Base-by-base conservation (phyloP, 2,888 invertebrate genomes). In the Microctonus hyperodae region DNA sequence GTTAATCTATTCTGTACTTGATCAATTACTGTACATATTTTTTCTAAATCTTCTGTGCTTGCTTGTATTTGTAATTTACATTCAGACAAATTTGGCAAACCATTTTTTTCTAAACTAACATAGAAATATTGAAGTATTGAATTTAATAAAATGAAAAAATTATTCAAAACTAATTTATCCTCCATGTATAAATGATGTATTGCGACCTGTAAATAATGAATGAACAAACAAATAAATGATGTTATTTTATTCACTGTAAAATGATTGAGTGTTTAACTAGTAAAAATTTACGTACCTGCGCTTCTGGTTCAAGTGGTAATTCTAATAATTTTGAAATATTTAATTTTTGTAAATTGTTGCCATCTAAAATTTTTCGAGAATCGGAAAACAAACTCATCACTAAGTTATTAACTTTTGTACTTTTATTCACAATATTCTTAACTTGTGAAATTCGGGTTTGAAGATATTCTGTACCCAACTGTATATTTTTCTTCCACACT, bases 401-500 rank as follows among this genome's bases (percentile, higher is more conserved):
- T 61, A 81, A 72, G 37, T 69, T 68, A 28, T 67, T 71, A 7
- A 77, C 68, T 55, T 73, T 72, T 13, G 68, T 67, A 37, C 74
- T 74, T 6, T 75, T 61, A 25, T 69, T 65, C 50, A 75, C 70
- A 3, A 76, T 57, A 31, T 74, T 53, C 64, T 68, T 68, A 28
- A 81, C 65, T 20, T 64, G n/a, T 40, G 33, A 28, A 16, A 72
- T 67, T 37, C 72, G 76, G 25, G 64, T 69, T 63, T 71, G 65
- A 28, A 76, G 61, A 13, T 72, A 66, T n/a, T 61, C 64, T 5
- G 74, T 44, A 23, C 60, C 64, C 25, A 73, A 60, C 0, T 37
- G 53, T 62, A 77, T 63, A 67, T 70, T 73, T 1, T 35, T 31
- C 61, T 73, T 75, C 81, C 81, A 81, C 68, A 74, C 80, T 80